These are phyloP conservation scores for Laticauda laticaudata DNA, from an alignment of 2,113 vertebrate species.

Conservation along the genomic window DNA sequence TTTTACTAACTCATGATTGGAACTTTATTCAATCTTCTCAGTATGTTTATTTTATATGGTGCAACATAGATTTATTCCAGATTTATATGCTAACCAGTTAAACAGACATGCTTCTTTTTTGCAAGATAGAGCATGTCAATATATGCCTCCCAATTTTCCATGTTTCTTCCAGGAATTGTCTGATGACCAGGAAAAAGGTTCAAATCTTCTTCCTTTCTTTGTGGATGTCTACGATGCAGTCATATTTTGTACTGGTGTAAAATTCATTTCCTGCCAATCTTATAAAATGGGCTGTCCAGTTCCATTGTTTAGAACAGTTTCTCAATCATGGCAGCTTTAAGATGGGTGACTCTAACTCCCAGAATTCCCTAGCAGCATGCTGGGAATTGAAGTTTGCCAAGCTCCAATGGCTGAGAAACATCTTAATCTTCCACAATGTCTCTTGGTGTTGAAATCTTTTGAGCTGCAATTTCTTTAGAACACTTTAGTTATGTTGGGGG, in stretches of 20 bases:
- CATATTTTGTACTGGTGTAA: neutral
- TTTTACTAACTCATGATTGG: neutral
- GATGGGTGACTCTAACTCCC: neutral
- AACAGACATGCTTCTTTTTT: neutral
- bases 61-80: neutral
- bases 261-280: neutral
- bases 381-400: neutral
- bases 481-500: neutral
- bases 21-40: neutral
- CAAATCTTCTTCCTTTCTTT: neutral
- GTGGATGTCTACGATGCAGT: neutral
- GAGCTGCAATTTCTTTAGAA: neutral
- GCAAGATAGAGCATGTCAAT: neutral
- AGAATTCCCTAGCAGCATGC: neutral
- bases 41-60: neutral
- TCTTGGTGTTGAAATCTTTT: neutral
- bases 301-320: neutral
- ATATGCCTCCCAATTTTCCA: neutral
- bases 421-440: neutral
- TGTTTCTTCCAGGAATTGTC: neutral
- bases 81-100: neutral
- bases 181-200: neutral
- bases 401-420: neutral
- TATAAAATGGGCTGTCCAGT: neutral
- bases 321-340: neutral